Conservation (phyloP, 2,797 vertebrate species). For the Smutsia temminckii region DNA sequence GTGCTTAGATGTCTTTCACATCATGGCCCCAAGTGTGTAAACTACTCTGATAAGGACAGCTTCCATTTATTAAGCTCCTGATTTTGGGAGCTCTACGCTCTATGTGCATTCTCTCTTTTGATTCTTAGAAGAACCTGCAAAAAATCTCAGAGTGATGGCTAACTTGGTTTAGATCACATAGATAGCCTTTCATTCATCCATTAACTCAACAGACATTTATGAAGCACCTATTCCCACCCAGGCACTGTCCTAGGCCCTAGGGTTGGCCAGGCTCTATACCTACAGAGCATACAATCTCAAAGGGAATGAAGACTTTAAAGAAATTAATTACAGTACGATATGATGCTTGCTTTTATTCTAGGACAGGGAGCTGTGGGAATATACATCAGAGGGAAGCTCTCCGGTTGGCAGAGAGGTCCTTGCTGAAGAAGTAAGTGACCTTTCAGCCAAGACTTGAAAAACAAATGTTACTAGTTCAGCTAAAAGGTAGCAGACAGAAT, state of each 20-base stretch:
- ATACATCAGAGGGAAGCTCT: not conserved
- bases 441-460: not conserved
- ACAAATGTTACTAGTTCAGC: not conserved
- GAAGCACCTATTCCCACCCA: not conserved
- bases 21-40: not conserved
- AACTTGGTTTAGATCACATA: not conserved
- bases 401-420: not conserved
- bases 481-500: not conserved
- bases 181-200: not conserved
- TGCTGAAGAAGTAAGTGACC: not conserved
- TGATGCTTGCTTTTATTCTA: not conserved
- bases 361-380: not conserved
- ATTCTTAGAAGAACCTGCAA: not conserved
- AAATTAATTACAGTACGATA: not conserved
- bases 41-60: not conserved
- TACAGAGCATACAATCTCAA: not conserved
- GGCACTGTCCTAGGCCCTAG: accelerated
- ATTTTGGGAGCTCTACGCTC: not conserved
- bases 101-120: not conserved
- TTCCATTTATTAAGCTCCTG: not conserved
- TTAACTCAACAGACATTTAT: not conserved
- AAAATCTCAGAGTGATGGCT: not conserved
- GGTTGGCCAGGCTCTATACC: not conserved
- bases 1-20: not conserved
- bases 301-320: not conserved